These are phyloP conservation scores for Macquaria ambigua DNA, from an alignment of 2,113 vertebrate species.

Conservation along the genomic window DNA sequence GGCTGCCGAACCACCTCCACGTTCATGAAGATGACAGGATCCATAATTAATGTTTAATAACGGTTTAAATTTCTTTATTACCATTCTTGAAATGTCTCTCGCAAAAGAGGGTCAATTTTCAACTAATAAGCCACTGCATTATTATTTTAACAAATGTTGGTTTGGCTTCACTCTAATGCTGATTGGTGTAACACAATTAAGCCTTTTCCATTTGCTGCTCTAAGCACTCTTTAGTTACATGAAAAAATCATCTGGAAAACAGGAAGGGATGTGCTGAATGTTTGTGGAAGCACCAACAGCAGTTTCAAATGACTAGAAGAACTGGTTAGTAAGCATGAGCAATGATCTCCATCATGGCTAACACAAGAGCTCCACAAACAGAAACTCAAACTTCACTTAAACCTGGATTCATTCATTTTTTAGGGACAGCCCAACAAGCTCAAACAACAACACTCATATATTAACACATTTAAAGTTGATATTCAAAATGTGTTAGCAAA, in stretches of 20 bases:
- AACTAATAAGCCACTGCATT: not conserved
- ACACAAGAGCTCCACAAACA: not conserved
- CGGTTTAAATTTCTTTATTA: not conserved
- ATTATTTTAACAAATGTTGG: slow-evolving; percentile 20
- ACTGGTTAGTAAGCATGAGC: not conserved
- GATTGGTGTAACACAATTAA: slow-evolving; percentile 1
- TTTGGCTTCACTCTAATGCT: not conserved
- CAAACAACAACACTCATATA: no score
- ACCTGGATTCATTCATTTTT: not conserved
- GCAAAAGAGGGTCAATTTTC: not conserved
- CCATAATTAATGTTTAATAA: slow-evolving; percentile 53
- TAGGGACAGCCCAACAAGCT: no score
- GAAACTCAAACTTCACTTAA: not conserved
- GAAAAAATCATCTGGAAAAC: not conserved
- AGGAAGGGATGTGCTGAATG: not conserved
- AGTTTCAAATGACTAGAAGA: not conserved
- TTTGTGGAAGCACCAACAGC: not conserved
- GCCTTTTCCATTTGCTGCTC: slow-evolving; percentile 17
- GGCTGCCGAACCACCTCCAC: slow-evolving; percentile 7
- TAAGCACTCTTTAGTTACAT: not conserved
- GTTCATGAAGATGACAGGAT: slow-evolving; percentile 1
- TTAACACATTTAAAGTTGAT: not conserved
- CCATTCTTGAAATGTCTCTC: not conserved
- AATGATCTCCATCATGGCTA: no score
- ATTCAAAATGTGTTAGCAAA: not conserved